Evolutionary conservation across 2,797 vertebrate genomes (phyloP).

Genomic region (Urophycis tenuis): DNA sequence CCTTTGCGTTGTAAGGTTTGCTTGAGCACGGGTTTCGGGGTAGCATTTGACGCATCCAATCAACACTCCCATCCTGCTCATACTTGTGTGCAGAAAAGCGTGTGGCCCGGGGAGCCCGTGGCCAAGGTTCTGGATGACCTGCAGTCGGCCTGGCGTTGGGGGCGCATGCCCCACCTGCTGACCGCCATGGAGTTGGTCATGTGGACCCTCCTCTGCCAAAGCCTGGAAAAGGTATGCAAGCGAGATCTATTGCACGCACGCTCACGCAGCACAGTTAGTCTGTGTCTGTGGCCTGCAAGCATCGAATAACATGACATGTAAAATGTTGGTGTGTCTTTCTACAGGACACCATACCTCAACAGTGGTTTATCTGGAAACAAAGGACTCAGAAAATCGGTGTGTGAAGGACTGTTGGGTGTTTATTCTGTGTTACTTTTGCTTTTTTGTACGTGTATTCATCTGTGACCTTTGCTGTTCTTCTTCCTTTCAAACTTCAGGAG

Average conservation of each 20-base stretch:
- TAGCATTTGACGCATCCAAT: no score
- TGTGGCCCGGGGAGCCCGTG: constrained; percentile 71
- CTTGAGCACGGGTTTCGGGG: no score
- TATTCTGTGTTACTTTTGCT: constrained; percentile 1
- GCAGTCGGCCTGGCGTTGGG: constrained; percentile 70
- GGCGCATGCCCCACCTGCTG: constrained; percentile 59
- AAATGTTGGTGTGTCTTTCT: constrained; percentile 12
- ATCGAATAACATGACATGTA: background rate
- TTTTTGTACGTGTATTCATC: background rate
- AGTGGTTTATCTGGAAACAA: constrained; percentile 78
- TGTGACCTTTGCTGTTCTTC: background rate
- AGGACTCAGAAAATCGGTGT: constrained; percentile 69
- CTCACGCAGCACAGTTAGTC: background rate
- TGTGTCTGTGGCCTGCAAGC: background rate
- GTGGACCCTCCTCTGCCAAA: constrained; percentile 67
- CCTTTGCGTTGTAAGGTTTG: background rate
- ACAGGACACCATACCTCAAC: constrained; percentile 68
- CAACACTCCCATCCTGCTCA: background rate
- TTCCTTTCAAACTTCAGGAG: constrained; percentile 52
- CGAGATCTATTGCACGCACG: background rate
- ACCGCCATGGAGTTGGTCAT: constrained; percentile 71
- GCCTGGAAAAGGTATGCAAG: constrained; percentile 62
- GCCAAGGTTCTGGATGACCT: constrained; percentile 66
- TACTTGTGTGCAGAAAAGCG: constrained; percentile 60
- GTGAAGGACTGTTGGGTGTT: constrained; percentile 18